phyloP scores from a whole-genome alignment of 2,113 vertebrate genomes.

The Triplophysa siluroides region DNA sequence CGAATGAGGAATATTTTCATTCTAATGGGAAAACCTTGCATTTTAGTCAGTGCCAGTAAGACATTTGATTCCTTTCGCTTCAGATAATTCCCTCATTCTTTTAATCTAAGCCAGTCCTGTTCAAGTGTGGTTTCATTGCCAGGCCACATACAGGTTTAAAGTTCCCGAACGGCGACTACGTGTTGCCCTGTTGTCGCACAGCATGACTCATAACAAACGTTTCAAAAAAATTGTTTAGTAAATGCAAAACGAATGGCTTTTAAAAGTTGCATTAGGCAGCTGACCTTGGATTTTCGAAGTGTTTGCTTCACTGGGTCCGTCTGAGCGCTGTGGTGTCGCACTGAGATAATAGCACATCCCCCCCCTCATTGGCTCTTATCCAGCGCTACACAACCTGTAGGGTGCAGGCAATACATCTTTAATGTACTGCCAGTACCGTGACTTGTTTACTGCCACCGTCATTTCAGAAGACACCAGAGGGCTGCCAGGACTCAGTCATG shows the following conservation, averaged over 20 bases:
- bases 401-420: constrained; percentile 29
- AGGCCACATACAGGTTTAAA: constrained; percentile 40
- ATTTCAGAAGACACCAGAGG: constrained; percentile 42
- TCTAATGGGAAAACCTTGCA: constrained; percentile 31
- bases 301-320: constrained; percentile 8
- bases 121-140: constrained; percentile 37
- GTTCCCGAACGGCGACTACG: constrained; percentile 15
- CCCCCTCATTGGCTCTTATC: constrained; percentile 13
- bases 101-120: constrained; percentile 23
- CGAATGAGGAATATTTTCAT: constrained; percentile 32
- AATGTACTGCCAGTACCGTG: constrained; percentile 33
- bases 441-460: constrained; percentile 47
- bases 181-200: constrained; percentile 15
- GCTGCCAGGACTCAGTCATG: constrained; percentile 49
- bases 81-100: constrained; percentile 41
- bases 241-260: constrained; percentile 43
- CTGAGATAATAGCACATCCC: constrained; percentile 22
- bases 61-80: constrained; percentile 34
- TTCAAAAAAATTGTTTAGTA: not conserved
- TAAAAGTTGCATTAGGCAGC: constrained; percentile 27
- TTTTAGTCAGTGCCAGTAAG: constrained; percentile 24
- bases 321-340: constrained; percentile 11
- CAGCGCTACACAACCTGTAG: not conserved
- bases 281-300: constrained; percentile 5
- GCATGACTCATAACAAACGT: constrained; percentile 41